These are phyloP conservation scores for Protonemura montana DNA, from an alignment of 2,888 invertebrate genomes.

Conservation along the genomic window DNA sequence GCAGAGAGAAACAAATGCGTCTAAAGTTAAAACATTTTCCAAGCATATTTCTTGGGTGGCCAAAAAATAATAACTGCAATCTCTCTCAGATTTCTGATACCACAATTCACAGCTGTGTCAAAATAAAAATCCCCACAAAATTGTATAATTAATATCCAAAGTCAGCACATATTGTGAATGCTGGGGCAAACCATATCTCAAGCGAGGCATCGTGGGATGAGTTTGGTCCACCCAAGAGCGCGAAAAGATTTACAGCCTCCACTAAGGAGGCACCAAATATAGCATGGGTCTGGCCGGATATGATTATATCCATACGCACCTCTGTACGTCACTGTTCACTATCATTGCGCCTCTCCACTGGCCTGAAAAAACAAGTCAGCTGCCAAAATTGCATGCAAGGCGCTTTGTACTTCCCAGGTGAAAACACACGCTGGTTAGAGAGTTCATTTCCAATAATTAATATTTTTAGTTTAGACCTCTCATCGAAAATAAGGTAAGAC, in stretches of 20 bases:
- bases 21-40: too few species aligned
- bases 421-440: too few species aligned
- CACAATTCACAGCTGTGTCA: not conserved
- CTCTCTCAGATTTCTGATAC: too few species aligned
- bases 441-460: too few species aligned
- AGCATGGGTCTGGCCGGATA: not conserved
- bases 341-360: not conserved
- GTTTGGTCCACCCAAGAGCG: not conserved
- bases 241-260: not conserved
- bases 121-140: not conserved
- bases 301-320: not conserved
- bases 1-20: too few species aligned
- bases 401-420: not conserved
- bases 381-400: not conserved
- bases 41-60: too few species aligned
- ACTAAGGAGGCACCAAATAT: not conserved
- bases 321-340: not conserved
- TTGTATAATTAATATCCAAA: not conserved
- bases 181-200: not conserved
- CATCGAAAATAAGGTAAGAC: too few species aligned
- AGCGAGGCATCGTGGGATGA: not conserved
- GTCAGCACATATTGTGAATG: not conserved
- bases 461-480: too few species aligned
- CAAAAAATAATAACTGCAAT: too few species aligned
- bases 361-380: not conserved